Percentiles rank a stretch among this genome's conserved stretches.
phyloP scores from a whole-genome alignment of 2,113 vertebrate species.

The Gopherus flavomarginatus region DNA sequence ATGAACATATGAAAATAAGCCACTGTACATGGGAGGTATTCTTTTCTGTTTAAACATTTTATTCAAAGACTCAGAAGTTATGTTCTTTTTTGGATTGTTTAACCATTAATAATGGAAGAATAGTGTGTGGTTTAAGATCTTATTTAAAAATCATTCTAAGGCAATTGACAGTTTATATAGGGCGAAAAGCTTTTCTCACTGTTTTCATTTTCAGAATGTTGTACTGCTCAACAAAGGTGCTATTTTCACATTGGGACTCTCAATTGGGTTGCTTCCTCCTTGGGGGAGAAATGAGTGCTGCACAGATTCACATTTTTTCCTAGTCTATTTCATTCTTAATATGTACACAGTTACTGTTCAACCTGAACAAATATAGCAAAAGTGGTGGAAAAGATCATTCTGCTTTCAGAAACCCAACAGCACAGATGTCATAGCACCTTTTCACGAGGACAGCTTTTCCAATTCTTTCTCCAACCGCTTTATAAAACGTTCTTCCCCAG shows the following conservation, averaged over 20 bases:
- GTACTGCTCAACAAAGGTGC: background rate
- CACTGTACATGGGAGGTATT: slow-evolving; percentile 35
- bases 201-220: slow-evolving; percentile 12
- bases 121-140: slow-evolving; percentile 30
- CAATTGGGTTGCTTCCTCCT: background rate
- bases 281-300: background rate
- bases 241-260: background rate
- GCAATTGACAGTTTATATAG: slow-evolving; percentile 26
- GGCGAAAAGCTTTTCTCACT: slow-evolving; percentile 31
- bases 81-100: slow-evolving; percentile 43
- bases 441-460: background rate
- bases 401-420: background rate
- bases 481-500: background rate
- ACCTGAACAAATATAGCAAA: background rate
- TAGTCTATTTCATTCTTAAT: background rate
- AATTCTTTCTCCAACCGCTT: background rate
- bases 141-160: slow-evolving; percentile 45
- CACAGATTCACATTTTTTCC: background rate
- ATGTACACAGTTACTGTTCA: background rate
- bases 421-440: background rate
- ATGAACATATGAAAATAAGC: slow-evolving; percentile 63
- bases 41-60: slow-evolving; percentile 61
- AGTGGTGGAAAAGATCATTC: background rate
- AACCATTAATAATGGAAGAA: slow-evolving; percentile 61
- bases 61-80: slow-evolving; percentile 56